Percentiles rank a stretch among this genome's conserved stretches.
phyloP scores from a whole-genome alignment of 2,888 invertebrate species.

The Habrosyne pyritoides region DNA sequence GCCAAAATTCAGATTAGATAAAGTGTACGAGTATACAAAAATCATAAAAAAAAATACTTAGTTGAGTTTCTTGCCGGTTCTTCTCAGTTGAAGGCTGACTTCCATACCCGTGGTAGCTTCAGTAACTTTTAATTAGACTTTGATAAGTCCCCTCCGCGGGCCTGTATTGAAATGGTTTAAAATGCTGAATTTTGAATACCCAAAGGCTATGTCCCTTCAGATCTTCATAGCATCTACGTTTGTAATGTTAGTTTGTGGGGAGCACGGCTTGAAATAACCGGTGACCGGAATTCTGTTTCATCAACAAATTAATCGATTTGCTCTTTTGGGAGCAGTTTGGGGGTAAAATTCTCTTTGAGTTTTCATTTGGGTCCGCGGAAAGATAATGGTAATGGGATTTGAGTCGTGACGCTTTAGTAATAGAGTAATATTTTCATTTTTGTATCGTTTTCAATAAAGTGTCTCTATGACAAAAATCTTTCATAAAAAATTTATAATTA shows the following conservation, averaged over 20 bases:
- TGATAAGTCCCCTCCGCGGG: no score
- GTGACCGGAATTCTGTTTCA: conserved; percentile 33
- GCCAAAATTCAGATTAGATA: no score
- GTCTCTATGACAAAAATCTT: no score
- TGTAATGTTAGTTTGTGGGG: neutral
- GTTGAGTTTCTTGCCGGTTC: no score
- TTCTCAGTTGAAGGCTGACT: no score
- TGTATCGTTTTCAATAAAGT: neutral
- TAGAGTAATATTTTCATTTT: neutral
- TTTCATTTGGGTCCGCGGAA: neutral
- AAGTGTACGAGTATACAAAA: no score
- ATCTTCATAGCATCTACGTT: neutral
- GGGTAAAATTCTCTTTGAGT: conserved; percentile 15
- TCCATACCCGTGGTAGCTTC: no score
- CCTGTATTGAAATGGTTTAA: no score
- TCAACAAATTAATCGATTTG: conserved; percentile 28
- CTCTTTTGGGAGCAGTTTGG: conserved; percentile 17
- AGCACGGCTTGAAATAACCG: conserved; percentile 10
- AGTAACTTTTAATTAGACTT: no score
- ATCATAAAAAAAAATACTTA: no score
- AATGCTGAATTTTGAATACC: no score
- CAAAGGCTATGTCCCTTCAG: neutral
- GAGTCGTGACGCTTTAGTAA: neutral
- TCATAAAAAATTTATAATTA: no score
- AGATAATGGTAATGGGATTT: neutral